Evolutionary conservation across 2,113 vertebrate species (phyloP), one percentile per base, ranked within the genome.

Genomic region (Cichladusa arquata): DNA sequence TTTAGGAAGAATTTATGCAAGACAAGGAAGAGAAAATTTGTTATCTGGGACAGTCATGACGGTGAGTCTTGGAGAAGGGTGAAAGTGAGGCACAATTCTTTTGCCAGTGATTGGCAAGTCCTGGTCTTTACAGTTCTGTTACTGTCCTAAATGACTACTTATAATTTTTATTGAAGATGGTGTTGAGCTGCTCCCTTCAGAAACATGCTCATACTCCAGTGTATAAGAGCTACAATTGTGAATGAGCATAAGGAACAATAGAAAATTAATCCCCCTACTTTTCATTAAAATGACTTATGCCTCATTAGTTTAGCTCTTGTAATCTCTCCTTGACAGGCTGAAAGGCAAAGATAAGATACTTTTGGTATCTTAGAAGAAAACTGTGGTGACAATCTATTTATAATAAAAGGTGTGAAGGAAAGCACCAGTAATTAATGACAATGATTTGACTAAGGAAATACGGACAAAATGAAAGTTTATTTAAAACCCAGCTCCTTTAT

Each of bases 221-320:
- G 7, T 48, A 0, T 53, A 48, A 82, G 14, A 88, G 54, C 71
- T 73, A 8, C 60, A 73, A 19, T 17, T 86, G 71, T 88, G 53
- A 94, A 88, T 81, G 34, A 90, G 40, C 36, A 28, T 80, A 73
- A 90, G 72, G 60, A 73, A 77, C 54, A 81, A 53, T 33, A 69
- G 86, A 77, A 77, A 81, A 91, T 38, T 67, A 92, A 76, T 82
- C 23, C 25, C 15, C 5, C 20, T 89, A 24, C 38, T 93, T 90
- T 71, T 95, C 60, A 81, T 81, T 86, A 34, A 90, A 62, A 40
- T 85, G 12, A n/a, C 67, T 76, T 81, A 56, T 62, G 33, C 36
- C 53, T 86, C 54, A 34, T 79, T 92, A 81, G 38, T 92, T 94
- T 91, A 77, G 28, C 38, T 93, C 25, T n/a, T 77, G 26, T 94